Evolutionary conservation across 2,888 invertebrate species (phyloP).

Genomic region (Microctonus hyperodae): DNA sequence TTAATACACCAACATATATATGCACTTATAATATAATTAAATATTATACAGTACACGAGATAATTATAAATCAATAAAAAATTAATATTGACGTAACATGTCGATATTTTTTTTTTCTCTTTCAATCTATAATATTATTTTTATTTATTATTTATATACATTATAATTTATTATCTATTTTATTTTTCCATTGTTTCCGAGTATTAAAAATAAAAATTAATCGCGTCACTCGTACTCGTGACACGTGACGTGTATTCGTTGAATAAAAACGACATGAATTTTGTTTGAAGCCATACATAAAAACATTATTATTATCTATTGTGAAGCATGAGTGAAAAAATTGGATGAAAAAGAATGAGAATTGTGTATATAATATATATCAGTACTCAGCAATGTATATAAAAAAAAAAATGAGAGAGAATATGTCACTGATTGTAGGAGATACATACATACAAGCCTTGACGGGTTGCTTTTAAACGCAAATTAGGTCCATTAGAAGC

Average conservation of each 20-base stretch:
- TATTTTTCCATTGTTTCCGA: background rate
- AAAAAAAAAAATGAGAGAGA: slow-evolving; percentile 12
- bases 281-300: background rate
- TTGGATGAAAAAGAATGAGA: background rate
- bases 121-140: background rate
- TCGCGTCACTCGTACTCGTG: background rate
- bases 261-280: background rate
- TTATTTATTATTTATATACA: background rate
- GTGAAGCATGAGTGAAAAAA: background rate
- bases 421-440: slow-evolving; percentile 28
- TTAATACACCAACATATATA: background rate
- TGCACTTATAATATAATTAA: background rate
- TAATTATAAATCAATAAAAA: background rate
- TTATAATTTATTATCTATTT: background rate
- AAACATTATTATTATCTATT: background rate
- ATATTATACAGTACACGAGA: background rate
- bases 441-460: slow-evolving; percentile 11
- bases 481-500: slow-evolving; percentile 61
- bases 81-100: background rate
- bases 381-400: background rate
- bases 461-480: slow-evolving; percentile 52
- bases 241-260: slow-evolving; percentile 15
- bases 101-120: background rate
- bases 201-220: background rate
- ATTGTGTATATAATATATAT: background rate